Evolutionary conservation across 2,797 vertebrate genomes (phyloP).

Genomic region (Pantherophis alleghaniensis): DNA sequence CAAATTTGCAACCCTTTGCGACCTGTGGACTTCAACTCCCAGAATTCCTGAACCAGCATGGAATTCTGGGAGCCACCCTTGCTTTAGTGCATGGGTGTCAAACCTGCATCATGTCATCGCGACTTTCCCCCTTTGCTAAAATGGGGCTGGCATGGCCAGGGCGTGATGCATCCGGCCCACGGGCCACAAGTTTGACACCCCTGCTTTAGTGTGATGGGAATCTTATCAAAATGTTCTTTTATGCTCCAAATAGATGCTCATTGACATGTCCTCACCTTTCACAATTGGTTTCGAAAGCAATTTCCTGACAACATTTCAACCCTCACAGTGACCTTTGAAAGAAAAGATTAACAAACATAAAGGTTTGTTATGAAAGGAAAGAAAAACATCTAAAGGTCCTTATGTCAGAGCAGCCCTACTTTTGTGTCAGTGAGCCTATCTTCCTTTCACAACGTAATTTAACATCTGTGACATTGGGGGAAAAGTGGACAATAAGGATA

Average conservation of each 20-base stretch:
- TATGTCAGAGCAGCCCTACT: background rate
- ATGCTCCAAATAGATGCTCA: background rate
- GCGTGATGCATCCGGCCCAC: too few species aligned
- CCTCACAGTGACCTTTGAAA: background rate
- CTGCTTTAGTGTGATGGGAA: background rate
- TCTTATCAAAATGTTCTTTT: background rate
- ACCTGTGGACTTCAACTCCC: background rate
- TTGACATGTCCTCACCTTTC: background rate
- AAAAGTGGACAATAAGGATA: background rate
- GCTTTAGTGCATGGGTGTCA: background rate
- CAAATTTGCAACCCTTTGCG: background rate
- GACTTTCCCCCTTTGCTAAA: too few species aligned
- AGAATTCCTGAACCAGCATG: background rate
- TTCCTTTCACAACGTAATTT: background rate
- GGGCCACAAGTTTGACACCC: background rate
- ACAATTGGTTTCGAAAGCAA: background rate
- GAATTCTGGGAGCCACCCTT: background rate
- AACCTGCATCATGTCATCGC: fast-evolving
- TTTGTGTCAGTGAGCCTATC: background rate
- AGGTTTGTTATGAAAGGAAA: background rate
- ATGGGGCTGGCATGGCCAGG: too few species aligned
- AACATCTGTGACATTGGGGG: background rate
- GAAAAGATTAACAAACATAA: background rate
- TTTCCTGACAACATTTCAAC: background rate
- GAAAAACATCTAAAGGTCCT: background rate